Evolutionary conservation across 2,888 invertebrate species (phyloP), one percentile per base, ranked within the genome.

Genomic region (Himalopsyche kuldschensis): DNA sequence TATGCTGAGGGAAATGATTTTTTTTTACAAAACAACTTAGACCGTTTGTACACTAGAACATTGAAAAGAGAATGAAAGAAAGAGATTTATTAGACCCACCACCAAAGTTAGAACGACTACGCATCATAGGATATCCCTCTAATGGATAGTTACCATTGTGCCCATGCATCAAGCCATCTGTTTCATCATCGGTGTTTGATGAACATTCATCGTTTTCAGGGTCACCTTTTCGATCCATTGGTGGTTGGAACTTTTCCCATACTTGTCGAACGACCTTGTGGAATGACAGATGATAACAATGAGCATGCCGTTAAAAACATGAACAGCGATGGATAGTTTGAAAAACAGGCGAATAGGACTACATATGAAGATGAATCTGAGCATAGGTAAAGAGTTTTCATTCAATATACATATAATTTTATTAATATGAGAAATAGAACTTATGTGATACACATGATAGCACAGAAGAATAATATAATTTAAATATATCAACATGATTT

Each of bases 131-230:
- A 6, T 85, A 75, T 17, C 77, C 69, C 15, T 83, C 84, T 47
- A 79, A 83, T 11, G 83, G 85, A 24, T 86, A 87, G 85, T 87
- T 88, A 76, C 86, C 86, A 24, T 87, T 87, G 48, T 84, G 32
- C 79, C 87, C 84, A 31, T 83, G 79, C 20, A 79, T 31, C 75
- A 41, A 24, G 27, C 82, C 83, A 75, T 86, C 84, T 10, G n/a
- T n/a, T 15, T 85, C 81, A 80, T 82, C 84, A 30, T 78, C 78
- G 24, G 41, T 11, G n/a, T 47, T 47, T 27, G 69, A 69, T 30
- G 24, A 27, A 69, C 24, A 3, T 10, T 69, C 24, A 24, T n/a
- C 32, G 5, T 15, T 24, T 11, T 76, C 76, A 24, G n/a, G n/a
- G 20, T 76, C 76, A 76, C 4, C 6, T 20, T 76, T 32, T n/a